Evolutionary conservation across 2,797 vertebrate genomes (phyloP).

Genomic region (Rhodeus uyekii): DNA sequence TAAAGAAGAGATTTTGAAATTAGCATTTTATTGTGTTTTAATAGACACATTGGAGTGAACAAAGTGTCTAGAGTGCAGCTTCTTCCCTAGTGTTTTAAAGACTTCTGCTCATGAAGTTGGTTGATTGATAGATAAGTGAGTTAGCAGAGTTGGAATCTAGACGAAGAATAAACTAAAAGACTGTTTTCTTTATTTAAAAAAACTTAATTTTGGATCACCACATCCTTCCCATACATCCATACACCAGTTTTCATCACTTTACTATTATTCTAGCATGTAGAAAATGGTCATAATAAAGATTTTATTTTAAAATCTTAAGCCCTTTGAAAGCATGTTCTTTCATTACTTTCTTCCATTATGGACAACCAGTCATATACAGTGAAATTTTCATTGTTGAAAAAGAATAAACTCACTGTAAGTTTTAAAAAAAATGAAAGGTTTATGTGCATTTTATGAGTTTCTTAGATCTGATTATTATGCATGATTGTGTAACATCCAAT

Average conservation of each 20-base stretch:
- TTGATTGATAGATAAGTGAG: neutral
- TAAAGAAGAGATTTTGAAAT: too few relatives aligned
- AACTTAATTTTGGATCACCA: too few relatives aligned
- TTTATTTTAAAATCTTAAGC: too few relatives aligned
- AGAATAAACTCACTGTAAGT: neutral
- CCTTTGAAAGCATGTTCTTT: conserved; percentile 35
- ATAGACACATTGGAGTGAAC: neutral
- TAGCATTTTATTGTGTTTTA: neutral
- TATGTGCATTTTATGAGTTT: neutral
- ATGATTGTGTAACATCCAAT: neutral
- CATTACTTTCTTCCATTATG: conserved; percentile 47
- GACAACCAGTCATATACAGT: neutral
- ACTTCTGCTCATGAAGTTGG: neutral
- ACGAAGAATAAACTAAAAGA: neutral
- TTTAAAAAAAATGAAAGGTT: neutral
- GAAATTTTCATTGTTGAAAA: neutral
- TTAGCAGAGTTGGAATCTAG: neutral
- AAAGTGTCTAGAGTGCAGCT: neutral
- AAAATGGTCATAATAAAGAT: neutral
- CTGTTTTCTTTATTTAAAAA: too few relatives aligned
- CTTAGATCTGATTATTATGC: neutral
- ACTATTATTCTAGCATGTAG: neutral
- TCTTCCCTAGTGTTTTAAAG: neutral
- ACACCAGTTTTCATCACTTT: neutral
- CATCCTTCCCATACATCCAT: neutral